Evolutionary conservation across 2,113 vertebrate species (phyloP).

Genomic region (Argyrosomus japonicus): DNA sequence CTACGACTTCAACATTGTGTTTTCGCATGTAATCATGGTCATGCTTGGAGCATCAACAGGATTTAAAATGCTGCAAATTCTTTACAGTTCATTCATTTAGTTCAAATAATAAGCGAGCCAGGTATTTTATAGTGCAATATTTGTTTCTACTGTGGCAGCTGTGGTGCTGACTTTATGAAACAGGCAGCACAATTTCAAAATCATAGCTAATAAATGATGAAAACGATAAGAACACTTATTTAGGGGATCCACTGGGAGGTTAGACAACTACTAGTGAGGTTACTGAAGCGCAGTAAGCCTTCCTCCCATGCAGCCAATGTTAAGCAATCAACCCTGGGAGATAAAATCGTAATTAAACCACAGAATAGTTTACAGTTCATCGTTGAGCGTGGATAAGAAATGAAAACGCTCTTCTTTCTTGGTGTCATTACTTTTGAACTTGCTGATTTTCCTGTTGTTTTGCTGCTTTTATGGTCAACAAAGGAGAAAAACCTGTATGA

Average conservation of each 20-base stretch:
- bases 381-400: background rate
- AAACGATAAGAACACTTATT: background rate
- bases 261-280: background rate
- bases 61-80: background rate
- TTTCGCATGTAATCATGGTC: background rate
- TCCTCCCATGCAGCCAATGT: background rate
- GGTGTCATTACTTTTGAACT: background rate
- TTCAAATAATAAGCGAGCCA: background rate
- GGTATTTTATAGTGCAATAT: background rate
- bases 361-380: background rate
- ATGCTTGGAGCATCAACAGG: background rate
- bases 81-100: background rate
- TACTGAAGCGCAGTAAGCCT: background rate
- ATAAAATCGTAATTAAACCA: background rate
- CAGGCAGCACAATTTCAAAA: too few species aligned
- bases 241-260: background rate
- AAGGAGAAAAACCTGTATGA: background rate
- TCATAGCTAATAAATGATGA: background rate
- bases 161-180: background rate
- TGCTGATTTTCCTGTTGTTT: background rate
- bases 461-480: background rate
- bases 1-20: background rate
- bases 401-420: background rate
- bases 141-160: background rate
- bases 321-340: background rate